These are phyloP conservation scores for Drosophila burlai DNA, from an alignment of 1,140 invertebrate species.

Conservation along the genomic window DNA sequence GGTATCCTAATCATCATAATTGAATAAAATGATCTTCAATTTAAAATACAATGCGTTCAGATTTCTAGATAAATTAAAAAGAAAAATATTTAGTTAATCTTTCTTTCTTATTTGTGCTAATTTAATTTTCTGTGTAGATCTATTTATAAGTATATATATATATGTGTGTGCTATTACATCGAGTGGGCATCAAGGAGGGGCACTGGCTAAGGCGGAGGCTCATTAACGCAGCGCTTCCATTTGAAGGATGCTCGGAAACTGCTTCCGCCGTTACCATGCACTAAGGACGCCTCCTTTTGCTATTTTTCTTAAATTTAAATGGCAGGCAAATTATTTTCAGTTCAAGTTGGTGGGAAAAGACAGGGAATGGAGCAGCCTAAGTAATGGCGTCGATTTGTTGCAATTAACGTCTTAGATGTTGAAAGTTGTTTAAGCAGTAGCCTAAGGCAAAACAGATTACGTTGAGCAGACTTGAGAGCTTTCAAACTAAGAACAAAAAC, in stretches of 20 bases:
- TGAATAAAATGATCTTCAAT: neutral
- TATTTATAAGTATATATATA: conserved; percentile 2
- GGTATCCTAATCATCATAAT: neutral
- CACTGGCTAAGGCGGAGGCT: conserved; percentile 28
- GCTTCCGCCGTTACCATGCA: conserved; percentile 46
- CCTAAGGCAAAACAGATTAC: conserved; percentile 23
- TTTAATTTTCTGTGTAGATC: neutral
- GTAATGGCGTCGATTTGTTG: conserved; percentile 78
- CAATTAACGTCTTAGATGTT: conserved; percentile 66
- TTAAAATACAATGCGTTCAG: neutral
- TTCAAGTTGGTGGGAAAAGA: conserved; percentile 11
- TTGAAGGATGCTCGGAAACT: conserved; percentile 72
- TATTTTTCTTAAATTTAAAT: conserved; percentile 67
- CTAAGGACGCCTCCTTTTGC: conserved; percentile 3
- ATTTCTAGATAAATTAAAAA: neutral
- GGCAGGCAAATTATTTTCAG: conserved; percentile 38
- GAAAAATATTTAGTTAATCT: too few species aligned
- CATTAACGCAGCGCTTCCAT: conserved; percentile 67
- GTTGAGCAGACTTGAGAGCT: neutral
- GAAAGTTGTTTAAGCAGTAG: conserved; percentile 56
- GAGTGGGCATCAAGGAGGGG: neutral
- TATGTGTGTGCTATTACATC: conserved; percentile 33
- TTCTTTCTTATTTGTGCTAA: neutral
- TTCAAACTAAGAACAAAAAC: conserved; percentile 21
- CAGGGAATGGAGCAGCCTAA: conserved; percentile 29